phyloP scores from a whole-genome alignment of 2,113 vertebrate genomes.

The Microcebus murinus region DNA sequence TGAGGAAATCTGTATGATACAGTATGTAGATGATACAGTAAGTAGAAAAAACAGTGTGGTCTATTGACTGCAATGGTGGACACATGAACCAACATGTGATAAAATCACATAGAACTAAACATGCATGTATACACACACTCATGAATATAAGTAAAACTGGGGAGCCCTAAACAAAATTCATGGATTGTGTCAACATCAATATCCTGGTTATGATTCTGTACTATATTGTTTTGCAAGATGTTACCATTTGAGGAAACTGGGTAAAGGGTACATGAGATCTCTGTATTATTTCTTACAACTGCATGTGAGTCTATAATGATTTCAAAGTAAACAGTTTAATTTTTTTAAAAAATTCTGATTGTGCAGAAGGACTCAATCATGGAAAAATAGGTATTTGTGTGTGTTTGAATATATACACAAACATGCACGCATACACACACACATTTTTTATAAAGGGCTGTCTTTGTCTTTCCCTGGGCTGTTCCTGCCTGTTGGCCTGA shows the following conservation, averaged over 20 bases:
- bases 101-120: background rate
- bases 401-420: background rate
- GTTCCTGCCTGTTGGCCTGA: background rate
- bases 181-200: background rate
- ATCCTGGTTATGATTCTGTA: conserved; percentile 12
- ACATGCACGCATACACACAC: background rate
- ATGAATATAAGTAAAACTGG: background rate
- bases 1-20: conserved; percentile 3
- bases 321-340: conserved; percentile 14
- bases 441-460: background rate
- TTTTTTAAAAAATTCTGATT: background rate
- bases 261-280: background rate
- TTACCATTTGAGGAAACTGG: background rate
- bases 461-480: background rate
- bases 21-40: background rate
- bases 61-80: background rate
- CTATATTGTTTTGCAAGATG: background rate
- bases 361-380: background rate
- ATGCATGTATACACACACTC: background rate
- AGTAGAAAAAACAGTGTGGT: background rate
- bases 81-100: background rate
- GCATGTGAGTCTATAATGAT: background rate
- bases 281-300: background rate
- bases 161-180: background rate
- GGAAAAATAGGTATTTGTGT: background rate